Conservation (phyloP, 2,113 vertebrate species). For the Syngnathus scovelli region DNA sequence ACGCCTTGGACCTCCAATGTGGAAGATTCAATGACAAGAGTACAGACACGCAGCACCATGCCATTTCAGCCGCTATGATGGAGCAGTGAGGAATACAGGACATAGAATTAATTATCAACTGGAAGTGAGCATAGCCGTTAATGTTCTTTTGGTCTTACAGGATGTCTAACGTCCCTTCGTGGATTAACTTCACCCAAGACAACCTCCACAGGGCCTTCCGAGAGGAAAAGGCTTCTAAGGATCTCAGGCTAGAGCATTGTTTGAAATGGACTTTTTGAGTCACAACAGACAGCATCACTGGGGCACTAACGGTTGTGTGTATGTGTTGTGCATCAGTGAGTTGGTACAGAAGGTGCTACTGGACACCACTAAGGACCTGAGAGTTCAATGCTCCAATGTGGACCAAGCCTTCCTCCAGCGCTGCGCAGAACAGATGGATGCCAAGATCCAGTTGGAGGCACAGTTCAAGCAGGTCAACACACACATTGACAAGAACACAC, state of each 20-base stretch:
- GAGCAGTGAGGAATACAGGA: constrained; percentile 74
- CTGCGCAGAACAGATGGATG: constrained; percentile 71
- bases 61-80: constrained; percentile 70
- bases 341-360: constrained; percentile 75
- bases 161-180: constrained; percentile 69
- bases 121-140: not conserved
- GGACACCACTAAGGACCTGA: constrained; percentile 78
- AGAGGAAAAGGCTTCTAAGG: constrained; percentile 71
- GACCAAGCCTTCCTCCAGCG: constrained; percentile 69
- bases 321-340: constrained; percentile 37
- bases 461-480: constrained; percentile 68
- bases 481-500: not conserved
- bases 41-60: constrained; percentile 72
- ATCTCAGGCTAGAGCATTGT: constrained; percentile 62
- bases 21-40: constrained; percentile 71
- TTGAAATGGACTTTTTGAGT: not conserved
- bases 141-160: constrained; percentile 56
- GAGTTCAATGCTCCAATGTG: constrained; percentile 68
- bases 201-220: constrained; percentile 72
- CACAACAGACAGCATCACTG: not conserved
- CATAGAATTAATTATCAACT: too few species aligned
- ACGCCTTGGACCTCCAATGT: constrained; percentile 74
- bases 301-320: not conserved
- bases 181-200: constrained; percentile 78
- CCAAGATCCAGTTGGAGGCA: constrained; percentile 71